Conservation (phyloP, 1,140 invertebrate species). For the Platorchestia sp. region DNA sequence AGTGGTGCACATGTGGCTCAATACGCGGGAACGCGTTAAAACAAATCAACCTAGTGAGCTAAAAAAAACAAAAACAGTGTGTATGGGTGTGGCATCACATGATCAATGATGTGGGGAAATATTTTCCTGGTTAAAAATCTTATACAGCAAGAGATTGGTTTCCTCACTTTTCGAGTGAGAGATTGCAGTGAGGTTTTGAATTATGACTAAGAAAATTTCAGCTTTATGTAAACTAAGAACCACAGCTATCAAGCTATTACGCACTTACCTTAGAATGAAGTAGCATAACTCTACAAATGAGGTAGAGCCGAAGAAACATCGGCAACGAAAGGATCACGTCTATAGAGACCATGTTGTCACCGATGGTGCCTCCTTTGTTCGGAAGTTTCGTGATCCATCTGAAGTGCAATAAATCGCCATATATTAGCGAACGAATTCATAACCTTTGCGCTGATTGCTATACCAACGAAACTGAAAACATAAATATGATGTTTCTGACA, state of each 20-base stretch:
- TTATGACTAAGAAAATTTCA: not conserved
- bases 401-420: not conserved
- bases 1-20: too few relatives aligned
- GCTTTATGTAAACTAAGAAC: not conserved
- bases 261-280: conserved; percentile 87
- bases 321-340: conserved; percentile 97
- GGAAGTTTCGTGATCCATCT: conserved; percentile 93
- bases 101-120: too few relatives aligned
- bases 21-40: too few relatives aligned
- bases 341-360: conserved; percentile 88
- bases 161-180: too few relatives aligned
- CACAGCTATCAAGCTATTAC: not conserved
- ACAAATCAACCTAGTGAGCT: too few relatives aligned
- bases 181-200: not conserved
- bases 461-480: not conserved
- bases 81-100: too few relatives aligned
- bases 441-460: not conserved
- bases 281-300: conserved; percentile 99
- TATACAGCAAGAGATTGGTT: too few relatives aligned
- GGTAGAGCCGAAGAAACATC: conserved; percentile 99
- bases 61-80: too few relatives aligned
- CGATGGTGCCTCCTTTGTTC: conserved; percentile 87
- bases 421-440: not conserved
- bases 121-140: too few relatives aligned
- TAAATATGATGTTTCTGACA: too few relatives aligned